phyloP scores from a whole-genome alignment of 2,888 invertebrate species.

The Oscheius sp. region DNA sequence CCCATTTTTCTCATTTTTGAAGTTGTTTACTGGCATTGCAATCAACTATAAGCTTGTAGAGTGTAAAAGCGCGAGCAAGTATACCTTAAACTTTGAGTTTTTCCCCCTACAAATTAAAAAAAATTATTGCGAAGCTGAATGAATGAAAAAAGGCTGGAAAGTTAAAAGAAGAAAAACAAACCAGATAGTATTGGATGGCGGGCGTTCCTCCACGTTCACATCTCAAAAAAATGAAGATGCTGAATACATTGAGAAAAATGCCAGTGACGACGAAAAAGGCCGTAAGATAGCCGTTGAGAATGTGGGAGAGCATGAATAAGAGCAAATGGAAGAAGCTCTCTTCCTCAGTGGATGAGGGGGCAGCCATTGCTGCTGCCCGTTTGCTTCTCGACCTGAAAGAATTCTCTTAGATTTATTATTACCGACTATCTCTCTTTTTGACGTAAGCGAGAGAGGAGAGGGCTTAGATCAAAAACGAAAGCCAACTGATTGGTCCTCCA shows the following conservation, averaged over 20 bases:
- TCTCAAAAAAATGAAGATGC: slow-evolving; percentile 64
- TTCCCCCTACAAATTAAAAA: too few relatives aligned
- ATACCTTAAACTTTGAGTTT: too few relatives aligned
- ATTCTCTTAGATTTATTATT: too few relatives aligned
- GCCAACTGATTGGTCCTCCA: too few relatives aligned
- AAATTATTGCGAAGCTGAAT: too few relatives aligned
- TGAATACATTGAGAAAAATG: slow-evolving; percentile 63
- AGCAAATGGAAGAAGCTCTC: slow-evolving; percentile 29
- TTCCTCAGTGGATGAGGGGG: slow-evolving; percentile 20
- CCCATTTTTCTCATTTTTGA: too few relatives aligned
- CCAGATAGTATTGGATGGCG: slow-evolving; percentile 68
- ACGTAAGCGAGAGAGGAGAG: background rate
- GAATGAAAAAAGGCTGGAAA: background rate
- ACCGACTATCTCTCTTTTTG: background rate
- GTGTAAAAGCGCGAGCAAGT: too few relatives aligned
- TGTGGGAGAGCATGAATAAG: slow-evolving; percentile 60
- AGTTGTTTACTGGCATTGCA: too few relatives aligned
- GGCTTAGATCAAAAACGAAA: too few relatives aligned
- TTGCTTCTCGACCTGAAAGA: slow-evolving; percentile 1
- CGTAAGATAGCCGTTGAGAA: slow-evolving; percentile 68
- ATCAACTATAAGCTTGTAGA: too few relatives aligned
- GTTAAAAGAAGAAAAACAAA: slow-evolving; percentile 30
- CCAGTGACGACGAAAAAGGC: slow-evolving; percentile 64
- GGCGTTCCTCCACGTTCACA: slow-evolving; percentile 63
- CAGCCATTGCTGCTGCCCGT: slow-evolving; percentile 31